phyloP scores from a whole-genome alignment of 2,797 vertebrate species.

The Varecia variegata region DNA sequence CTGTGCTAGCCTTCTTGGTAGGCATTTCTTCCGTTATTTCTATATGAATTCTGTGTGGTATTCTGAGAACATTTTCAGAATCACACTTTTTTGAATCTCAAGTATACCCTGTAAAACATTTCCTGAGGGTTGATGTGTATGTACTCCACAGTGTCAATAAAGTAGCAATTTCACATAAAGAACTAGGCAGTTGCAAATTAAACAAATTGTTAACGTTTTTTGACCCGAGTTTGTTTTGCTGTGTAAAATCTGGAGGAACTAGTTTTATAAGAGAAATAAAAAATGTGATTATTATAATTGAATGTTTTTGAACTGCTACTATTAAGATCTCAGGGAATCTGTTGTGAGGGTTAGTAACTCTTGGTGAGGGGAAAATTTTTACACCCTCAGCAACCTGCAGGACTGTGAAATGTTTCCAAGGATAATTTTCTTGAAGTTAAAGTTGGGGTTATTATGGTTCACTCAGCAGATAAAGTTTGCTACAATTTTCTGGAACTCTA shows the following conservation, averaged over 20 bases:
- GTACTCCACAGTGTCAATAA: background rate
- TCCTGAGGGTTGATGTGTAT: background rate
- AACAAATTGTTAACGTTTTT: conserved; percentile 55
- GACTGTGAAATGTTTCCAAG: conserved; percentile 82
- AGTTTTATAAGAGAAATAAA: conserved; percentile 51
- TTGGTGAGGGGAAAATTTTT: conserved; percentile 78
- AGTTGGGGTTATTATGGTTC: conserved; percentile 86
- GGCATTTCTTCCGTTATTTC: conserved; percentile 23
- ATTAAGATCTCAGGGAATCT: conserved; percentile 76
- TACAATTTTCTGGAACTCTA: conserved; percentile 81
- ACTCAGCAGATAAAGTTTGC: conserved; percentile 85
- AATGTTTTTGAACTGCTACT: conserved; percentile 58
- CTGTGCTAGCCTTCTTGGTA: background rate
- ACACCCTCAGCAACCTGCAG: conserved; percentile 76
- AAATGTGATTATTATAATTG: conserved; percentile 23
- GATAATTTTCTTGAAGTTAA: conserved; percentile 88
- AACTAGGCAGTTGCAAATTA: background rate
- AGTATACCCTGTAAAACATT: background rate
- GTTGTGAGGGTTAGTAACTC: conserved; percentile 82
- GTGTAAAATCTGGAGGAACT: conserved; percentile 28
- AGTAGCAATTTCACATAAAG: background rate
- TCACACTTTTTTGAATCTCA: background rate
- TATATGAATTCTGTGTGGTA: background rate
- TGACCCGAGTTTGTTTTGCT: conserved; percentile 12
- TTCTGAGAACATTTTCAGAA: background rate